Base-by-base conservation (phyloP, 1,140 invertebrate genomes). In the Drosophila auraria region DNA sequence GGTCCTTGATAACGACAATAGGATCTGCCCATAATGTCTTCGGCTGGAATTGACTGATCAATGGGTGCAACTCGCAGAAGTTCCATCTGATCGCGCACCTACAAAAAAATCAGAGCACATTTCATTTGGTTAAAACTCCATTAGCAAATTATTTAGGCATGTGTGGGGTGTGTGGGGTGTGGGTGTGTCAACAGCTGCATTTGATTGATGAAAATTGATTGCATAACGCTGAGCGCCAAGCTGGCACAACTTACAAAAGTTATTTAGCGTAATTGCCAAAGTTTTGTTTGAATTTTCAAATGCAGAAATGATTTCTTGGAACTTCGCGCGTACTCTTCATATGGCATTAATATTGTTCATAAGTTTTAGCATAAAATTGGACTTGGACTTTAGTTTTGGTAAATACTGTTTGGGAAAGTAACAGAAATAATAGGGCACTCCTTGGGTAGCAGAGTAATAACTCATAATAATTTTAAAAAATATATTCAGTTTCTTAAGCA, bases 1-100 rank as follows among this genome's bases (percentile, higher is more conserved):
- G 92, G 92, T 91, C 92, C 92, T 86, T 91, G 86, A 82, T 89
- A 93, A 60, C 92, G 92, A 87, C 92, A 93, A 81, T 93, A 93
- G 70, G 92, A 93, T 91, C 92, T 83, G 76, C 92, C 92, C 91
- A 93, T 91, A 75, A 93, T 93, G 74, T 93, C 92, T 78, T 93
- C 92, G 61, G 91, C 80, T 84, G 92, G 92, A 89, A 93, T 93
- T 77, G 92, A 89, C 78, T 93, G 91, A 87, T 93, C 92, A 62
- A 92, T 83, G 60, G 92, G 91, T 61, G 75, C 83, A 65, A 93
- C 79, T 51, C 90, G 91, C 64, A 92, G 42, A 23, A 92, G 80
- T 50, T 92, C 92, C 83, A 93, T 90, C 78, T 92, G 82, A 89
- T 93, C 92, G 63, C 92, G 80, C 58, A 93, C 89, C 92, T 93